Evolutionary conservation across 2,113 vertebrate species (phyloP).

Genomic region (Syngnathus typhle): DNA sequence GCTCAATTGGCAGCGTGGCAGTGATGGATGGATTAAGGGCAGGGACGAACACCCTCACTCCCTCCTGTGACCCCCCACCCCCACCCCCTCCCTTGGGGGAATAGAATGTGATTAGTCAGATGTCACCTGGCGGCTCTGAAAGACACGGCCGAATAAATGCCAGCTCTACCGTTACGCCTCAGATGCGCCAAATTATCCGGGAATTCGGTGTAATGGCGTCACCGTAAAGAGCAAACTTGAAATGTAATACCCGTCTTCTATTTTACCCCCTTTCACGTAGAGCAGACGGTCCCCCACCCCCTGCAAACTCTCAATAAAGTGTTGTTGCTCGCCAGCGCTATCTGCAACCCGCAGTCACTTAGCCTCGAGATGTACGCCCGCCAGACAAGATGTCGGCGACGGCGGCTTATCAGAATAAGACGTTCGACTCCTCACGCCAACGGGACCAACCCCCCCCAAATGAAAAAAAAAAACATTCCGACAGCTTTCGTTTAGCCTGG

Average conservation of each 20-base stretch:
- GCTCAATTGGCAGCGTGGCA: slow-evolving; percentile 59
- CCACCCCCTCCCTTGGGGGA: slow-evolving; percentile 42
- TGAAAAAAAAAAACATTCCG: slow-evolving; percentile 32
- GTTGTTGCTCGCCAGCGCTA: slow-evolving; percentile 48
- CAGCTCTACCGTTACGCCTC: neutral
- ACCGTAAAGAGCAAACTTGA: slow-evolving; percentile 40
- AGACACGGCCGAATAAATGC: slow-evolving; percentile 1
- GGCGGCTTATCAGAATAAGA: slow-evolving; percentile 48
- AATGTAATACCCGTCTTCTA: slow-evolving; percentile 33
- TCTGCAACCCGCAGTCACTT: slow-evolving; percentile 57
- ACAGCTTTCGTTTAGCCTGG: slow-evolving; percentile 45
- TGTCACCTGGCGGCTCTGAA: slow-evolving; percentile 46
- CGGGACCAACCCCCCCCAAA: slow-evolving; percentile 17
- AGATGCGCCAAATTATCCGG: neutral
- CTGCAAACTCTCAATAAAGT: slow-evolving; percentile 59
- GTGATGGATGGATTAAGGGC: slow-evolving; percentile 62
- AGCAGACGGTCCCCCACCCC: slow-evolving; percentile 32
- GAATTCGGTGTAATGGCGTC: slow-evolving; percentile 47
- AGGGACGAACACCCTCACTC: slow-evolving; percentile 29
- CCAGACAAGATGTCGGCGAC: slow-evolving; percentile 37
- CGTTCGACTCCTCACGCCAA: slow-evolving; percentile 36
- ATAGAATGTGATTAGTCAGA: slow-evolving; percentile 74
- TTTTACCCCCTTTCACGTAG: neutral
- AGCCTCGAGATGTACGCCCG: slow-evolving; percentile 33
- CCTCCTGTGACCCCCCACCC: slow-evolving; percentile 49